phyloP scores from a whole-genome alignment of 2,113 vertebrate genomes.

The Salvelinus fontinalis region DNA sequence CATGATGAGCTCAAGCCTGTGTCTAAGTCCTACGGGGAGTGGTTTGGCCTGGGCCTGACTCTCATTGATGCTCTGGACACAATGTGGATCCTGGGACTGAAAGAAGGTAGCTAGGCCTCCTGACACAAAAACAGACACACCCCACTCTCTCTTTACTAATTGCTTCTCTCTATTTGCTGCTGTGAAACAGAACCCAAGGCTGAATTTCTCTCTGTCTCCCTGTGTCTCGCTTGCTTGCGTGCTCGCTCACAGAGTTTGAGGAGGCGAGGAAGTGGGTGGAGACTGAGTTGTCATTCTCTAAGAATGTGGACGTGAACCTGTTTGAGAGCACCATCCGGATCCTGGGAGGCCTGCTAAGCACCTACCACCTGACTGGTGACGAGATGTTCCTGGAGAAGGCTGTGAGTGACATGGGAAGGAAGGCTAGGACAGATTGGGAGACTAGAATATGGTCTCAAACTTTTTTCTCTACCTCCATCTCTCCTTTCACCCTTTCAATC shows the following conservation, averaged over 20 bases:
- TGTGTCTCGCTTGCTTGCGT: background rate
- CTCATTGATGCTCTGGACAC: slow-evolving; percentile 94
- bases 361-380: slow-evolving; percentile 89
- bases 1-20: slow-evolving; percentile 94
- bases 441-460: too few relatives aligned
- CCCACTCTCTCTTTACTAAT: background rate
- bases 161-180: background rate
- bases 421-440: too few relatives aligned
- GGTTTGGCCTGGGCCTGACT: slow-evolving; percentile 95
- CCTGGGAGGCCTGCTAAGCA: slow-evolving; percentile 89
- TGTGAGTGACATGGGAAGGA: slow-evolving; percentile 72
- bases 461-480: too few relatives aligned
- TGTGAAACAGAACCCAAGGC: background rate
- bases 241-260: slow-evolving; percentile 80
- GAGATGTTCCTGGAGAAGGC: slow-evolving; percentile 90
- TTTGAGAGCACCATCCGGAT: slow-evolving; percentile 97
- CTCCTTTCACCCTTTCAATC: too few relatives aligned
- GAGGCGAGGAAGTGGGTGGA: slow-evolving; percentile 89
- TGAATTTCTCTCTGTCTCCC: background rate
- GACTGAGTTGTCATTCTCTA: slow-evolving; percentile 80
- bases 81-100: slow-evolving; percentile 94
- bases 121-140: background rate
- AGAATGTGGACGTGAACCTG: slow-evolving; percentile 94
- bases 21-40: slow-evolving; percentile 88
- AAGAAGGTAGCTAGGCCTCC: slow-evolving; percentile 78